Evolutionary conservation across 23 tunicate species (phyloP).

Genomic region (Clavelina lepadiformis): DNA sequence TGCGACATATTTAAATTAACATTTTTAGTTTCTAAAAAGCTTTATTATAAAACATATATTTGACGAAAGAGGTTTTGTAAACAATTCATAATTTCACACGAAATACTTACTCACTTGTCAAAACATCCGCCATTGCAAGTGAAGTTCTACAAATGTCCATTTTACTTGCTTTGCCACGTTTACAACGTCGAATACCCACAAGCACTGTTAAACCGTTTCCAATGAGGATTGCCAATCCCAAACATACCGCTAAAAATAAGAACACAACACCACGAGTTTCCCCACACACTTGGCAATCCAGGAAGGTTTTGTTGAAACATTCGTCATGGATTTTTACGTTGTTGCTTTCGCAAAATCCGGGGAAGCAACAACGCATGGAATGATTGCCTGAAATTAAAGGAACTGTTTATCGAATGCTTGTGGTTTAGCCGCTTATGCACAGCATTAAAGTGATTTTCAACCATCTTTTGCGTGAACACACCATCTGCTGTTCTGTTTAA

Average conservation of each 20-base stretch:
- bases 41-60: neutral
- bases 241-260: slow-evolving; percentile 5
- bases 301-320: slow-evolving; percentile 8
- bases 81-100: neutral
- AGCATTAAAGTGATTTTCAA: no score
- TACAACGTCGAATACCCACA: slow-evolving; percentile 13
- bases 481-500: no score
- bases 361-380: slow-evolving; percentile 6
- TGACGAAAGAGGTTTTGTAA: neutral
- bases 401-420: no score
- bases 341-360: slow-evolving; percentile 2
- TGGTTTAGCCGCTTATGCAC: no score
- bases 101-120: slow-evolving; percentile 26
- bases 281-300: slow-evolving; percentile 19
- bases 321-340: slow-evolving; percentile 3
- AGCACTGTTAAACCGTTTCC: slow-evolving; percentile 17
- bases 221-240: slow-evolving; percentile 35
- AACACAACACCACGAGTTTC: slow-evolving; percentile 11
- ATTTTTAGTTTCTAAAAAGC: neutral
- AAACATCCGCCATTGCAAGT: slow-evolving; percentile 35
- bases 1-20: neutral
- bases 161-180: slow-evolving; percentile 10
- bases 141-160: slow-evolving; percentile 34
- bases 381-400: no score
- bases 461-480: no score